Evolutionary conservation across 2,888 invertebrate genomes (phyloP).

Genomic region (Gasteruption jaculator): DNA sequence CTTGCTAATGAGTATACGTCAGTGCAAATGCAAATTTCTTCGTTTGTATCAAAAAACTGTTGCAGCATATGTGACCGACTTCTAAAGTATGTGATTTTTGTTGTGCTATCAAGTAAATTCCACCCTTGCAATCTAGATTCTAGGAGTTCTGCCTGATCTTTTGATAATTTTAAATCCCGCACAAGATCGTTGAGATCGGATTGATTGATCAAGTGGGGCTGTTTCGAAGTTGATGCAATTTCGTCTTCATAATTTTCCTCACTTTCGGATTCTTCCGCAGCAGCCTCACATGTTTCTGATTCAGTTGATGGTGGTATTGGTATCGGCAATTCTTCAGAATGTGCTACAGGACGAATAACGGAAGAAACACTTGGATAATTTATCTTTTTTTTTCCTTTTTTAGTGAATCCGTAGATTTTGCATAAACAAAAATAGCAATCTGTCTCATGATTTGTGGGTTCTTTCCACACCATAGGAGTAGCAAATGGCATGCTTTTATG

Average conservation of each 20-base stretch:
- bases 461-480: conserved; percentile 3
- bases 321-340: not conserved
- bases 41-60: too few relatives aligned
- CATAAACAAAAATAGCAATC: conserved; percentile 14
- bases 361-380: conserved; percentile 9
- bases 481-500: conserved; percentile 9
- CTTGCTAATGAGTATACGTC: too few relatives aligned
- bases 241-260: too few relatives aligned
- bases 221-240: not conserved
- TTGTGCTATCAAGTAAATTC: conserved; percentile 3
- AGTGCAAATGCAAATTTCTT: too few relatives aligned
- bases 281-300: too few relatives aligned
- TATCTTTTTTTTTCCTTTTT: conserved; percentile 9
- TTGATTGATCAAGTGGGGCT: conserved; percentile 12
- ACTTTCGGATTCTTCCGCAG: too few relatives aligned
- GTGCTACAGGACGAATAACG: conserved; percentile 7
- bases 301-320: not conserved
- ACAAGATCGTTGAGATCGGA: conserved; percentile 24
- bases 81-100: not conserved
- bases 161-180: conserved; percentile 25
- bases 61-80: not conserved
- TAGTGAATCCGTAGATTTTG: conserved; percentile 6
- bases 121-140: conserved; percentile 16
- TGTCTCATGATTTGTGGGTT: conserved; percentile 3
- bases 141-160: conserved; percentile 23